Conservation (phyloP, 2,888 invertebrate genomes). For the Eupeodes luniger region DNA sequence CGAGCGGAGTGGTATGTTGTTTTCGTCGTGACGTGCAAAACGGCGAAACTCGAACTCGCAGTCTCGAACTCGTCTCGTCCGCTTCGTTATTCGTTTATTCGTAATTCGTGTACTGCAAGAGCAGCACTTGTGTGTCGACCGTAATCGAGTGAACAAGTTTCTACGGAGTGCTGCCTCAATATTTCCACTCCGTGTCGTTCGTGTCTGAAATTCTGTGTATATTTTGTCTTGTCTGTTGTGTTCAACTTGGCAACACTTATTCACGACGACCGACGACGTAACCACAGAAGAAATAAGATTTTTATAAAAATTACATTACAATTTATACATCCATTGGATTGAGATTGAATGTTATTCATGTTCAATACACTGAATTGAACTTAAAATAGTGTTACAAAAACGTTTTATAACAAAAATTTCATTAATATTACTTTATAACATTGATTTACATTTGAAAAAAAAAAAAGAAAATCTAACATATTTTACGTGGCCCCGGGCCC, state of each 20-base stretch:
- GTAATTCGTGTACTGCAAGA: conserved; percentile 59
- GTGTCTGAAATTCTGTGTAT: conserved; percentile 40
- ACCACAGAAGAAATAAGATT: conserved; percentile 55
- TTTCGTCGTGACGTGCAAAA: conserved; percentile 65
- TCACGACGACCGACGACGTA: conserved; percentile 47
- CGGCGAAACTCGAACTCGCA: conserved; percentile 60
- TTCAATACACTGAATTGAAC: conserved; percentile 54
- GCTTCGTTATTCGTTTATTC: conserved; percentile 10
- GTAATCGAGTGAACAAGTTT: conserved; percentile 71
- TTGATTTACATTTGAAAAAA: conserved; percentile 1
- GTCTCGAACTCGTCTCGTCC: conserved; percentile 30
- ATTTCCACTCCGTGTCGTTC: conserved; percentile 49
- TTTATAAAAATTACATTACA: background rate
- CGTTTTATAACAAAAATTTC: conserved; percentile 51
- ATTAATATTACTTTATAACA: background rate
- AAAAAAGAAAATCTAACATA: conserved; percentile 47
- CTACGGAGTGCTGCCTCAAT: conserved; percentile 41
- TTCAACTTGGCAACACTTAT: conserved; percentile 68
- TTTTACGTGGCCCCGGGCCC: conserved; percentile 57
- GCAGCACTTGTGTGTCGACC: conserved; percentile 75
- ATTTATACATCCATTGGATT: background rate
- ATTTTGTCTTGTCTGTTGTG: conserved; percentile 5
- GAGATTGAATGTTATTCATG: conserved; percentile 17
- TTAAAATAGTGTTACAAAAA: conserved; percentile 38
- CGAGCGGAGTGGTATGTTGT: conserved; percentile 40